These are phyloP conservation scores for Acromyrmex charruanus DNA, from an alignment of 1,140 invertebrate genomes.

Conservation along the genomic window DNA sequence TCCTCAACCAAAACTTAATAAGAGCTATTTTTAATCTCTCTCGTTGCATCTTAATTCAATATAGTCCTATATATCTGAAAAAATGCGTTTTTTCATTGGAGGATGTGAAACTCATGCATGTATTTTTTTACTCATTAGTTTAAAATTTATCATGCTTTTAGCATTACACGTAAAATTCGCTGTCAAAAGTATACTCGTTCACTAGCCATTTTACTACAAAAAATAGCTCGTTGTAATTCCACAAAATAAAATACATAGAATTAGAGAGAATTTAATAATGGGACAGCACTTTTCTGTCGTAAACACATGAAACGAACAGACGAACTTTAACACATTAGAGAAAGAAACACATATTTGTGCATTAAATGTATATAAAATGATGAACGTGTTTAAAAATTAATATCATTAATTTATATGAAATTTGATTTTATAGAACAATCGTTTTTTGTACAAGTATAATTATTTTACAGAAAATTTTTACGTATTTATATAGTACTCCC, in stretches of 20 bases:
- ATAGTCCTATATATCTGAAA: background rate
- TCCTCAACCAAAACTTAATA: too few relatives aligned
- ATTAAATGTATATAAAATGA: constrained; percentile 16
- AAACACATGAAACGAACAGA: constrained; percentile 1
- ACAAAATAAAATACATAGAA: constrained; percentile 24
- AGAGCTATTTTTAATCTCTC: background rate
- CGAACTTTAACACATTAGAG: background rate
- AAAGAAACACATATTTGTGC: constrained; percentile 10
- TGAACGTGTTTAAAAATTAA: constrained; percentile 19
- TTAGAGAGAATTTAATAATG: constrained; percentile 42
- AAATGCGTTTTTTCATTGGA: background rate
- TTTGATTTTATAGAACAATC: background rate
- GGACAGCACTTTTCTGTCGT: background rate
- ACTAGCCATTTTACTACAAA: background rate
- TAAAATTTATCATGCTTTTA: constrained; percentile 3
- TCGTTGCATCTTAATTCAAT: background rate
- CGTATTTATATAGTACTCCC: background rate
- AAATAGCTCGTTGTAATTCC: constrained; percentile 15
- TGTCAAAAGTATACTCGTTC: background rate
- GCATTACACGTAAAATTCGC: background rate
- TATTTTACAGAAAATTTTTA: background rate
- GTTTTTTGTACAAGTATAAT: background rate
- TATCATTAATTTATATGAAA: constrained; percentile 5
- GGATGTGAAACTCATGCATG: background rate
- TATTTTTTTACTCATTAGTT: background rate